A percentile compares a stretch with the other conserved stretches of the same genome.
phyloP scores from a whole-genome alignment of 2,797 vertebrate genomes.

The Brotogeris chrysoptera region DNA sequence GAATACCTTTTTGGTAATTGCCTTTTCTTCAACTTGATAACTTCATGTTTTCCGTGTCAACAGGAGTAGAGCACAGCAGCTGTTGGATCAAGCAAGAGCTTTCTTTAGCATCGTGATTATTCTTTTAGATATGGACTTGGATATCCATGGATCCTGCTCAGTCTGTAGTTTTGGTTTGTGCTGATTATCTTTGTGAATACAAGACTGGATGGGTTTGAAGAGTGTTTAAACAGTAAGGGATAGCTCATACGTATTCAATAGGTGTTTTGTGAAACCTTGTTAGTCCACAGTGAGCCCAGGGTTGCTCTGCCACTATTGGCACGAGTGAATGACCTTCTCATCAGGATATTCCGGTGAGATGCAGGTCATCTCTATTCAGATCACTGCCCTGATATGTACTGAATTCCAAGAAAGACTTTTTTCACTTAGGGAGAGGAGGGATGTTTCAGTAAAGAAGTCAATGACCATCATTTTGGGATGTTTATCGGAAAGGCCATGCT shows the following conservation, averaged over 20 bases:
- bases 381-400: background rate
- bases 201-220: background rate
- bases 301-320: background rate
- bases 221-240: background rate
- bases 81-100: background rate
- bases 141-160: background rate
- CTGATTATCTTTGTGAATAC: background rate
- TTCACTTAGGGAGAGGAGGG: background rate
- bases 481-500: background rate
- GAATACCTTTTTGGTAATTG: background rate
- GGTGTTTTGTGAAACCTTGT: background rate
- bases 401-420: background rate
- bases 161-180: background rate
- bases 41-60: background rate
- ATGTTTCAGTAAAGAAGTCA: background rate
- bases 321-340: background rate
- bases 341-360: background rate
- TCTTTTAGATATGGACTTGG: background rate
- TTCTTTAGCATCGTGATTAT: background rate
- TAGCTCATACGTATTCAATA: background rate
- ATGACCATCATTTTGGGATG: background rate
- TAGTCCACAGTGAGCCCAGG: background rate
- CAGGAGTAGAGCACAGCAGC: background rate
- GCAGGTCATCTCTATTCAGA: background rate
- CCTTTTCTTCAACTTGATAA: background rate